Evolutionary conservation across 2,888 invertebrate genomes (phyloP), one percentile per base, ranked within the genome.

Genomic region (Ornithoptera priamus): DNA sequence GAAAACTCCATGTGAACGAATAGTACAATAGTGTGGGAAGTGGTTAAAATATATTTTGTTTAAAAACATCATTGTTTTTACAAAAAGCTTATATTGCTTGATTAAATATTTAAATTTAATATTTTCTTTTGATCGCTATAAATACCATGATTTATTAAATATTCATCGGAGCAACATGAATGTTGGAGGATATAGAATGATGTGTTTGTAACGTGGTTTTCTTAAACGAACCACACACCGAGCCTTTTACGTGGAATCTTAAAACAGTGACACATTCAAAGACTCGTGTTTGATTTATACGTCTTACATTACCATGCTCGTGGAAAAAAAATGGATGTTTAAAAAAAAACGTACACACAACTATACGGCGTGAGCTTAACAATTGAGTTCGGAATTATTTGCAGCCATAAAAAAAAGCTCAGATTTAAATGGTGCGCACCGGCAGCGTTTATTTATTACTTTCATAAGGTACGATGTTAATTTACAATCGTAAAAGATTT

Each of bases 201-300:
- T 58, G 36, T 53, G 18, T 62, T 62, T 62, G 53, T 63, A 62
- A 60, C 50, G 36, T 62, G 30, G 46, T 64, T 67, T 39, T 50
- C 58, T 10, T 53, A 60, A 36, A 66, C 53, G 61, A 69, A 60
- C 50, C 60, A 60, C 68, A 60, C 53, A 53, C 53, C n/a, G 53
- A n/a, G n/a, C n/a, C 53, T 62, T 46, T 65, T 65, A 65, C 65
- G 58, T 58, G 58, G 62, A 70, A 70, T 63, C 66, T 39, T 66
- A 69, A 66, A 70, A 62, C 59, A 66, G 50, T 46, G 57, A 62
- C 62, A 66, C 65, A 57, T 66, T 63, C 42, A 58, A 58, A 56
- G 62, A 70, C 50, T 58, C 53, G 24, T 46, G 50, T 66, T 66
- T 70, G 66, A 70, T 70, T 70, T 70, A 70, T 66, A 63, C 65